Percentiles rank a stretch among this genome's conserved stretches.
phyloP scores from a whole-genome alignment of 2,797 vertebrate species.

The Phylloscopus collybita region DNA sequence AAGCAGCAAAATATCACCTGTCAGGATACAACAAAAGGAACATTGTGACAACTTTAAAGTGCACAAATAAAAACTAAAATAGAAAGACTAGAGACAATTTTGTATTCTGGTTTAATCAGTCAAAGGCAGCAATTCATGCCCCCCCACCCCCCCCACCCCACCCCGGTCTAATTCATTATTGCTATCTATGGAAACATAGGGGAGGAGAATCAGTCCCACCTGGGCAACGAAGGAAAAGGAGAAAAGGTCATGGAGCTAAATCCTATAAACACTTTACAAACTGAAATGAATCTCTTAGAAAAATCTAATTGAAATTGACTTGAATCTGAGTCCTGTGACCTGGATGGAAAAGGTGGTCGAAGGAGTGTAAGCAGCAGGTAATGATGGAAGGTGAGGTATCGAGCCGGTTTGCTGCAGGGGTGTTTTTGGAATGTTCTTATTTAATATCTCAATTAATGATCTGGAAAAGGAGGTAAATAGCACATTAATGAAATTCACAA shows the following conservation, averaged over 20 bases:
- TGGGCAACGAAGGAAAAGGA: background rate
- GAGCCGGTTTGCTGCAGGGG: background rate
- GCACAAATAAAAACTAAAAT: background rate
- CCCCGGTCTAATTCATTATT: background rate
- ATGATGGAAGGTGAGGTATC: background rate
- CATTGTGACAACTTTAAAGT: background rate
- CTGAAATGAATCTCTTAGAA: background rate
- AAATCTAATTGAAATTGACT: slow-evolving; percentile 29
- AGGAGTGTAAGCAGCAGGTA: slow-evolving; percentile 14
- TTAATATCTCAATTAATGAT: slow-evolving; percentile 72
- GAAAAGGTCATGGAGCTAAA: background rate
- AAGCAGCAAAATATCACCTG: background rate
- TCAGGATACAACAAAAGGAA: background rate
- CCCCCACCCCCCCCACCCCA: too few species aligned
- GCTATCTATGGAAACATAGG: background rate
- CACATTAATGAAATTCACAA: slow-evolving; percentile 71
- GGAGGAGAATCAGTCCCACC: background rate
- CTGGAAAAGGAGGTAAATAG: slow-evolving; percentile 56
- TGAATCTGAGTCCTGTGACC: background rate
- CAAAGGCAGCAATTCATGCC: background rate
- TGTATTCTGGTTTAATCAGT: background rate
- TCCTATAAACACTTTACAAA: background rate
- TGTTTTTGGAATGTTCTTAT: slow-evolving; percentile 43
- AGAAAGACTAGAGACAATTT: background rate
- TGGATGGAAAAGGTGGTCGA: background rate